phyloP scores from a whole-genome alignment of 2,797 vertebrate species.

The Melanogrammus aeglefinus region DNA sequence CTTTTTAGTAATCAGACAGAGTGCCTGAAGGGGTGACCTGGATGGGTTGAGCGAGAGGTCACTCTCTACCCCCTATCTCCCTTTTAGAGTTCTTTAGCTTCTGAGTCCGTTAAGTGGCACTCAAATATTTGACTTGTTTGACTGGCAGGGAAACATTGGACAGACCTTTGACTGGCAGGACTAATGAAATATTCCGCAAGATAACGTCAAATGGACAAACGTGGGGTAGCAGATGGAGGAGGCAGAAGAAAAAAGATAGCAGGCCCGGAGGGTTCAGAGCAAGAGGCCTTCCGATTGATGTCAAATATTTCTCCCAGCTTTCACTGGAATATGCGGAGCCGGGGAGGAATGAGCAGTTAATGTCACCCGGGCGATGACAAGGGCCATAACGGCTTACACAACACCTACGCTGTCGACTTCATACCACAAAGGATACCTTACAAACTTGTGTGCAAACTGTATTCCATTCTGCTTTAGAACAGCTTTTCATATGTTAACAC shows the following conservation, averaged over 20 bases:
- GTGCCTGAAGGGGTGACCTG: not conserved
- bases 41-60: slow-evolving; percentile 13
- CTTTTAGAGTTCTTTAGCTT: not conserved
- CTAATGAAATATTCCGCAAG: slow-evolving; percentile 11
- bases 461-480: not conserved
- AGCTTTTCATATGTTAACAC: no score
- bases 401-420: not conserved
- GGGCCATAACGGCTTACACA: not conserved
- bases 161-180: slow-evolving; percentile 13
- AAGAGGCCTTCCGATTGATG: not conserved
- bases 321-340: not conserved
- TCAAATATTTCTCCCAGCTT: not conserved
- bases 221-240: not conserved
- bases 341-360: not conserved
- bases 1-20: slow-evolving; percentile 15
- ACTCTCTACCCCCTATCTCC: slow-evolving; percentile 6
- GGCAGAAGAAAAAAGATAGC: not conserved
- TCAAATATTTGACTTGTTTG: slow-evolving; percentile 6
- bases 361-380: not conserved
- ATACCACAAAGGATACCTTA: not conserved
- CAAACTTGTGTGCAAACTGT: not conserved
- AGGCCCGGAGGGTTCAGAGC: not conserved
- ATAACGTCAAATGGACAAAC: slow-evolving; percentile 30
- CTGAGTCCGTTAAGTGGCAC: slow-evolving; percentile 12
- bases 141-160: not conserved